A percentile compares a stretch with the other conserved stretches of the same genome.
phyloP scores from a whole-genome alignment of 1,140 invertebrate species.

The Meteorus sp. region DNA sequence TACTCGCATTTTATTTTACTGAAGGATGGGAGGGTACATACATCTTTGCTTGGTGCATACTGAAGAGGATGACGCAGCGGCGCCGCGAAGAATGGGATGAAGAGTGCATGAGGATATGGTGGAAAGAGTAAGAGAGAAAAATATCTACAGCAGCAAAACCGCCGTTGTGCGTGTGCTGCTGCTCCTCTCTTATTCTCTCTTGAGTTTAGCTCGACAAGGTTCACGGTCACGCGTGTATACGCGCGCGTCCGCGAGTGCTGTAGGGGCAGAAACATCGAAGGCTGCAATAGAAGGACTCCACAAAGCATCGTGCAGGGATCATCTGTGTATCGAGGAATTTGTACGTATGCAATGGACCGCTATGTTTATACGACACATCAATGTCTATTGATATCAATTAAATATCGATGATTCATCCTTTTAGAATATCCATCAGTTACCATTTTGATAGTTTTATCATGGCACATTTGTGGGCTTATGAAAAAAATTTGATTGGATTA shows the following conservation, averaged over 20 bases:
- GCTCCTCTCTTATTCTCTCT: no score
- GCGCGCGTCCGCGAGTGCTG: no score
- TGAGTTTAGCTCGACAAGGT: no score
- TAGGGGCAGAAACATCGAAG: constrained; percentile 22
- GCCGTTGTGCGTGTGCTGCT: constrained; percentile 26
- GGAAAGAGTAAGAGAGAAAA: constrained; percentile 19
- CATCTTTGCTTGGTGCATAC: constrained; percentile 13
- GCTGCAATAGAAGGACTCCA: neutral
- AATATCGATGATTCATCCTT: no score
- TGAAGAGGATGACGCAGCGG: constrained; percentile 16
- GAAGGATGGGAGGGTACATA: neutral
- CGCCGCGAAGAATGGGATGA: neutral
- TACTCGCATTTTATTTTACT: neutral
- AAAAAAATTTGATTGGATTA: no score
- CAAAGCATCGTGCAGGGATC: constrained; percentile 3
- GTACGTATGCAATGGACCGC: neutral
- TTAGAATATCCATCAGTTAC: no score
- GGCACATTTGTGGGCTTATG: no score
- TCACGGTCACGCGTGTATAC: constrained; percentile 55
- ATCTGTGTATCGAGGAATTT: constrained; percentile 10
- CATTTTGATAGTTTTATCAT: no score
- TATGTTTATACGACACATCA: neutral
- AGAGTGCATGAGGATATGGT: constrained; percentile 14
- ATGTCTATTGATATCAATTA: no score
- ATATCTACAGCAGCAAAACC: constrained; percentile 21